These are phyloP conservation scores for Carposina sasakii DNA, from an alignment of 1,140 invertebrate species.

Conservation along the genomic window DNA sequence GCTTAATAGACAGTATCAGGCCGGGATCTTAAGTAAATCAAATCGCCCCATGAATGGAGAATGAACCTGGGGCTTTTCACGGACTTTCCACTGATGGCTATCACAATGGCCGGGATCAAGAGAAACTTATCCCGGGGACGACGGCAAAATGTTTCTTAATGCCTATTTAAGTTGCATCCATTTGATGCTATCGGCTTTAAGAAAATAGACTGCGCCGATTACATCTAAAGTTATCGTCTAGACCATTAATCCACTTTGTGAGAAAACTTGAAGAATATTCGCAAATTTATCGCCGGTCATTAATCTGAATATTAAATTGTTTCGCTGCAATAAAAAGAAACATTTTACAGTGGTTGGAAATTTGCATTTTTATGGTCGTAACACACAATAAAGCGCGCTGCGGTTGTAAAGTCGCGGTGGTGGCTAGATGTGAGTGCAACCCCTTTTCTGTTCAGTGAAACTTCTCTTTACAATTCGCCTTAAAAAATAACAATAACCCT, in stretches of 20 bases:
- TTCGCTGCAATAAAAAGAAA: too few relatives aligned
- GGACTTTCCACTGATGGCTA: constrained; percentile 59
- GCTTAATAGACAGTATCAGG: constrained; percentile 67
- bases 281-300: too few relatives aligned
- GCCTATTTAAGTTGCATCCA: constrained; percentile 60
- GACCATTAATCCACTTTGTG: constrained; percentile 35
- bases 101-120: constrained; percentile 66
- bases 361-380: constrained; percentile 65
- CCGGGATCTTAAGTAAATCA: constrained; percentile 70
- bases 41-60: constrained; percentile 69
- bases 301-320: too few relatives aligned
- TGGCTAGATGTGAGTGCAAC: constrained; percentile 36
- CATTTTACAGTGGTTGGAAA: constrained; percentile 36
- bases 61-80: constrained; percentile 64
- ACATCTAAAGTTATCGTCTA: constrained; percentile 25
- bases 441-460: constrained; percentile 39
- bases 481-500: constrained; percentile 68
- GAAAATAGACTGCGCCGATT: constrained; percentile 18
- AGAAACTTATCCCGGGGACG: constrained; percentile 56
- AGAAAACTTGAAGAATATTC: too few relatives aligned
- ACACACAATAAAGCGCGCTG: constrained; percentile 55
- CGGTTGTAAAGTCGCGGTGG: constrained; percentile 36
- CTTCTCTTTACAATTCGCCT: constrained; percentile 44
- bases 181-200: constrained; percentile 43
- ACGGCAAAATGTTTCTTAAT: constrained; percentile 64